Evolutionary conservation across 1,140 invertebrate species (phyloP), one percentile per base, ranked within the genome.

Genomic region (Leptopilina clavipes): DNA sequence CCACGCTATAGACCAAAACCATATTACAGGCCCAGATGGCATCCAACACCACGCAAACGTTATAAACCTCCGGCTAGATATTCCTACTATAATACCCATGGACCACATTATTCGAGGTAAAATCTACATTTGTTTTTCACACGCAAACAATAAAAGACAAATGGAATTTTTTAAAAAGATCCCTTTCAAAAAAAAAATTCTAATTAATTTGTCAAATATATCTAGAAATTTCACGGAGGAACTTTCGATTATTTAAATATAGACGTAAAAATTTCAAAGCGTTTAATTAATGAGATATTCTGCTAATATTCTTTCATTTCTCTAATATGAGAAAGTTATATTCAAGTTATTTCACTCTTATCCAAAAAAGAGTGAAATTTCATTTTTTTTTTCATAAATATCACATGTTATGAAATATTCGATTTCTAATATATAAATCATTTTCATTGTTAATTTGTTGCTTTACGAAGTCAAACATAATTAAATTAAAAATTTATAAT

Each of bases 81-180:
- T 37, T 11, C 14, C 7, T 31, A 77, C 31, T 70, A 79, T 82
- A 59, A 80, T n/a, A 54, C 18, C 43, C 73, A 59, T 18, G 59
- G 72, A 14, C 77, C 81, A 37, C 56, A 43, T 0, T 75, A 79
- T 12, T 31, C 76, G 8, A 81, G 79, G 82, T 81, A 79, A 45
- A 45, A 40, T 31, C 25, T 31, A 2, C 25, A 2, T 31, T 31
- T 31, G 19, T 18, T 31, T 45, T 3, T 56, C 18, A 43, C 12
- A 45, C n/a, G n/a, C n/a, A 8, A 44, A 65, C 5, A 65, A 54
- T 45, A 17, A 44, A 45, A 45, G 8, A 19, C 14, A 25, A 25
- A 31, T n/a, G n/a, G n/a, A n/a, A n/a, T n/a, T n/a, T n/a, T n/a
- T n/a, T n/a, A 31, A 65, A 65, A 25, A 22, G 5, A 9, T 65